Evolutionary conservation across 2,888 invertebrate genomes (phyloP), one percentile per base, ranked within the genome.

Genomic region (Cerastis leucographa): DNA sequence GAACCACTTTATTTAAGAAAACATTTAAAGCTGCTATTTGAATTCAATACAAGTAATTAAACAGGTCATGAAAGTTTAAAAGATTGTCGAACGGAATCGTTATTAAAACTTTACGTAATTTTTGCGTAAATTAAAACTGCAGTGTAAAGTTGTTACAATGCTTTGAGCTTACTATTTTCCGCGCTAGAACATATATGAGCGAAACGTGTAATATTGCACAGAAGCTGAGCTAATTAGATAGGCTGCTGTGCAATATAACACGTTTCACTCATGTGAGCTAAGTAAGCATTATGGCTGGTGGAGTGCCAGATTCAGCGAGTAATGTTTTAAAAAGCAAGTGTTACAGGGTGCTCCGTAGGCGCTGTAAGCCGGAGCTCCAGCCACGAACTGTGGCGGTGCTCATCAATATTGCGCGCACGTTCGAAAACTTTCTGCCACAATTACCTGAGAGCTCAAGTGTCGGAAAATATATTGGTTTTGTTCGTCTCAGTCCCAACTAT

Each of bases 401-500:
- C 94, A 96, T 96, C 95, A 95, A 94, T 94, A 96, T 96, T 94
- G 92, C 92, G 93, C 88, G 89, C 95, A 95, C 96, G 96, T 94
- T 92, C 92, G 91, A 91, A 95, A 97, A 96, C 95, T 96, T 96
- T 96, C 95, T 95, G 94, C 96, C 96, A 96, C 96, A 96, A 96
- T 96, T 96, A 96, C 96, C 96, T 96, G 96, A 93, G 94, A 96
- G 95, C 95, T 95, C 94, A 95, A 96, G 96, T 96, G 96, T 96
- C 94, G 96, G 96, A 94, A 96, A 96, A 96, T 96, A 95, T 96
- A 96, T 96, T 95, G 95, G 95, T 94, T 95, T 95, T 95, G 94
- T 95, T 94, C 93, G 92, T 93, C 92, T 93, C 91, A 86, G 89
- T 90, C 91, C 90, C 89, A 93, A 93, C 93, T 93, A 91, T 93